Base-by-base conservation (phyloP, 2,797 vertebrate species). In the Taenioides sp. region DNA sequence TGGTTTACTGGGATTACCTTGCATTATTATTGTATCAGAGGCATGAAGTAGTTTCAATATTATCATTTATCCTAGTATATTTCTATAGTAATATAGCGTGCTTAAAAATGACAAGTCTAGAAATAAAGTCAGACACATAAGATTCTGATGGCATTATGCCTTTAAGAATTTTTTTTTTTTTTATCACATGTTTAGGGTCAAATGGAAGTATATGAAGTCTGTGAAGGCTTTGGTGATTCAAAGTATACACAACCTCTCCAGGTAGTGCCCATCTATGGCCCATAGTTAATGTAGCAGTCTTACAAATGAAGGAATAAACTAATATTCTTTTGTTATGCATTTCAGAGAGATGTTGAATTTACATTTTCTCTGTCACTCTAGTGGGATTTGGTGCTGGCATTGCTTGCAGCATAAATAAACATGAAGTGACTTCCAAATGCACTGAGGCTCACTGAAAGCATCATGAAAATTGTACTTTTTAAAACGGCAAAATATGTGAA, bases 331-430 rank as follows among this genome's bases (percentile, higher is more conserved):
- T 66, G 25, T 52, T 54, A 52, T 64, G 37, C 17, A 18, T 43
- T 65, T 47, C 40, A 50, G 47, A 9, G 25, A 66, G 65, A 18
- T 12, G 25, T 66, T 52, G 49, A 52, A 66, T 52, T 52, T n/a
- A 54, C 47, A 52, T 52, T 52, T 49, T 65, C n/a, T 65, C 7
- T 65, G 22, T 65, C 25, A n/a, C 25, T 52, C 47, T 12, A 54
- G 65, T 66, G 65, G 65, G 65, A 52, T 20, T n/a, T 50, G 11
- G 17, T 28, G 25, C 17, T n/a, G 47, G 25, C 65, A 31, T 31
- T 9, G 2, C 49, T 66, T 14, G 27, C 65, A 52, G 25, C 65
- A 66, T 52, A 52, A 65, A 66, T 28, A 66, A 66, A 66, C 47
- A 52, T 2, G 4, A 52, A 66, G 16, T 31, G 9, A 23, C 62